Evolutionary conservation across 1,140 invertebrate species (phyloP).

Genomic region (Trachymyrmex septentrionalis): DNA sequence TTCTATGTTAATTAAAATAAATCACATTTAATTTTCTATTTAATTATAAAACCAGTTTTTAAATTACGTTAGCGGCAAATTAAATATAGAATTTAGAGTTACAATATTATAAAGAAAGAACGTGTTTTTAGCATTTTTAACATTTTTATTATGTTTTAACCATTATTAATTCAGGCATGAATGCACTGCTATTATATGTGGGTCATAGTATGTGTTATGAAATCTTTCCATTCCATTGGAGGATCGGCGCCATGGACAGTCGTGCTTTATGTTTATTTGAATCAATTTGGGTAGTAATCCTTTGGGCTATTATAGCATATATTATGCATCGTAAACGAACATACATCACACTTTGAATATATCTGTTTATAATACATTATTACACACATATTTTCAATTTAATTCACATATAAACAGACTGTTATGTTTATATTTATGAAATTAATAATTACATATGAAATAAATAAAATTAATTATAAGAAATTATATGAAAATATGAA

Average conservation of each 20-base stretch:
- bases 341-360: slow-evolving; percentile 89
- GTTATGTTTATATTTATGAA: not conserved
- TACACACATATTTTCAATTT: slow-evolving; percentile 6
- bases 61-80: not conserved
- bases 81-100: not conserved
- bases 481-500: too few relatives aligned
- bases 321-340: slow-evolving; percentile 90
- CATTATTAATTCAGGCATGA: slow-evolving; percentile 92
- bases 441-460: not conserved
- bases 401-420: not conserved
- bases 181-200: slow-evolving; percentile 95
- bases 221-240: slow-evolving; percentile 95
- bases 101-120: not conserved
- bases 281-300: slow-evolving; percentile 92
- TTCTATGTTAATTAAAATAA: not conserved
- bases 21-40: not conserved
- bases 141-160: slow-evolving; percentile 71
- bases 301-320: slow-evolving; percentile 93
- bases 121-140: not conserved
- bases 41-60: not conserved
- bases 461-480: not conserved
- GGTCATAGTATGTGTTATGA: slow-evolving; percentile 93
- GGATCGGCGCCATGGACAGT: slow-evolving; percentile 89
- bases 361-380: not conserved
- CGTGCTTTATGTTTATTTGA: slow-evolving; percentile 92